Conservation (phyloP, 2,113 vertebrate genomes). For the Cyphomyrus discorhynchus region DNA sequence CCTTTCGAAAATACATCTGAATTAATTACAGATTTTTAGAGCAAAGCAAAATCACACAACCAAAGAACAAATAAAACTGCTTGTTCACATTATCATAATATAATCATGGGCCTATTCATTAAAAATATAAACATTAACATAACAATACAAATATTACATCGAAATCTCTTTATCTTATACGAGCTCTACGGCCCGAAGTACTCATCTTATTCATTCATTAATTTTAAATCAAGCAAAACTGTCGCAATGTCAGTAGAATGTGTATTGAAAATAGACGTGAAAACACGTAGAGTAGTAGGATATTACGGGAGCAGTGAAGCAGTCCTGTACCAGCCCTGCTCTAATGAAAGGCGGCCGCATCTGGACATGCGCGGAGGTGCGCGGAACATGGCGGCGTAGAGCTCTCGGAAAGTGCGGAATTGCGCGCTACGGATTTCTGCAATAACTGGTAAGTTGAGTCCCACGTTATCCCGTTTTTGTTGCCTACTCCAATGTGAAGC, state of each 20-base stretch:
- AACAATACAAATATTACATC: not conserved
- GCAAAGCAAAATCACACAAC: not conserved
- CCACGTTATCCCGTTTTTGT: constrained; percentile 17
- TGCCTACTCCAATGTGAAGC: not conserved
- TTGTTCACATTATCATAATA: not conserved
- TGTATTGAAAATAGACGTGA: not conserved
- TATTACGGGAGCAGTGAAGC: not conserved
- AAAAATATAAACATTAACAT: not conserved
- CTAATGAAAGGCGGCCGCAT: constrained; percentile 32
- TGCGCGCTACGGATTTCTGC: constrained; percentile 40
- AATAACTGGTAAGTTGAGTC: constrained; percentile 47
- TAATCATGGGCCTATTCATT: not conserved
- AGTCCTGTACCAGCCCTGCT: not conserved
- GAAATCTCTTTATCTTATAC: not conserved
- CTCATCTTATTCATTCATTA: not conserved
- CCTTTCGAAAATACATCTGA: not conserved
- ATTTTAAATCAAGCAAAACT: not conserved
- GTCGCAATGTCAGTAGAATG: not conserved
- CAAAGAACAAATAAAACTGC: not conserved
- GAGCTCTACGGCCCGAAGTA: not conserved
- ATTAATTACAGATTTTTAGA: not conserved
- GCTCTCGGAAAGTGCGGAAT: constrained; percentile 54
- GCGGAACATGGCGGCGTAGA: constrained; percentile 63
- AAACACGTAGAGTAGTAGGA: not conserved
- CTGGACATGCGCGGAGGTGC: constrained; percentile 65